phyloP scores from a whole-genome alignment of 1,140 invertebrate species.

The Notospermus geniculatus region DNA sequence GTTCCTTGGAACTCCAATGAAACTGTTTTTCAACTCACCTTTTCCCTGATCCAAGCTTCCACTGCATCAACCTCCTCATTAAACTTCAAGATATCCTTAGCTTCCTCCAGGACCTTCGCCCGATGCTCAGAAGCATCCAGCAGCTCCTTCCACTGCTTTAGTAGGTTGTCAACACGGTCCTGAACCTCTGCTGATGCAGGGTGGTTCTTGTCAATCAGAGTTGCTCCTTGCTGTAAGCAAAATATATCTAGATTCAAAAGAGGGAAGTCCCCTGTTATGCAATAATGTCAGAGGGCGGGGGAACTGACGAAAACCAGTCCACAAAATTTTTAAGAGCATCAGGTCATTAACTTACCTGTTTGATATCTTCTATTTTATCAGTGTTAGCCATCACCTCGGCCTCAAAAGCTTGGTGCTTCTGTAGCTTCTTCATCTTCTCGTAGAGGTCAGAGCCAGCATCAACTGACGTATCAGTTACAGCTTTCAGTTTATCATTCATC shows the following conservation, averaged over 20 bases:
- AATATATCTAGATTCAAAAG: conserved; percentile 3
- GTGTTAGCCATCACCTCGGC: conserved; percentile 90
- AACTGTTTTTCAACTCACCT: conserved; percentile 46
- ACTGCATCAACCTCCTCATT: conserved; percentile 95
- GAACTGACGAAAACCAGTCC: background rate
- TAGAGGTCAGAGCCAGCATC: conserved; percentile 89
- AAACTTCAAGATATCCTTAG: conserved; percentile 95
- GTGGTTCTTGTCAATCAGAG: conserved; percentile 61
- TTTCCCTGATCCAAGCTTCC: conserved; percentile 94
- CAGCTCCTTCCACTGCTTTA: conserved; percentile 76
- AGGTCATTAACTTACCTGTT: conserved; percentile 61
- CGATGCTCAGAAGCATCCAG: conserved; percentile 74
- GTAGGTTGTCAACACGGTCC: conserved; percentile 68
- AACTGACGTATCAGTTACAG: conserved; percentile 85
- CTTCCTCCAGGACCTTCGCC: conserved; percentile 90
- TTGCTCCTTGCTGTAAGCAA: conserved; percentile 29
- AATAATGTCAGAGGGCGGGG: background rate
- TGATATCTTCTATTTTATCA: conserved; percentile 79
- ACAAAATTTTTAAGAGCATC: background rate
- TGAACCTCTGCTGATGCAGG: conserved; percentile 72
- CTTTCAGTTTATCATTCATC: conserved; percentile 91
- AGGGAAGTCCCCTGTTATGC: too few species aligned
- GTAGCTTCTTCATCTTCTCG: conserved; percentile 95
- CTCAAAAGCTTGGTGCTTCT: conserved; percentile 97
- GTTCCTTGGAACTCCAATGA: background rate